Base-by-base conservation (phyloP, 2,888 invertebrate species). In the Cheilosia variabilis region DNA sequence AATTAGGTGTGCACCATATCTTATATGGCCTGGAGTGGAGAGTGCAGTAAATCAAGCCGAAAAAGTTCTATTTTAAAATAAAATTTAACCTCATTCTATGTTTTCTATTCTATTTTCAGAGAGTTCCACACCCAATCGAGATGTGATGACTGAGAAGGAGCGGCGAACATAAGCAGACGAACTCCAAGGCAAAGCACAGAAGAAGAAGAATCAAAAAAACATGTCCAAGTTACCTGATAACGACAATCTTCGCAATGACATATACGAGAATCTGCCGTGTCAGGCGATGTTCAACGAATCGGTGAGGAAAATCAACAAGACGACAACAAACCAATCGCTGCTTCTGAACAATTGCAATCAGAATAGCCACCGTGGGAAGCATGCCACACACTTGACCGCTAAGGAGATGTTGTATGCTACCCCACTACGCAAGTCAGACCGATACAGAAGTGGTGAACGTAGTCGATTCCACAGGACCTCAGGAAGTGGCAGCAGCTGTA, bases 251-350 rank as follows among this genome's bases (percentile, higher is more conserved):
- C 91, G 92, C 87, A 92, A 92, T 89, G 92, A 92, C 89, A 92
- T 92, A 88, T 92, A 92, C 87, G 92, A 92, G 88, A 92, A 92
- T 88, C 88, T 92, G 87, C 92, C 92, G 9, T 92, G 92, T 80
- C 92, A 92, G 89, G 92, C 92, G 79, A 92, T 92, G 92, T 92
- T 90, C 87, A 92, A 92, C 88, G 92, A 92, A 86, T 92, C 92
- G 27, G 92, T 92, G 66, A 90, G 92, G 57, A 92, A 92, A 87
- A 92, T 92, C 77, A 92, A 92, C 87, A 91, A 91, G 34, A 63
- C 89, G 88, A 75, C 77, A 80, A 82, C 88, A 62, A 89, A 88
- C 52, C 89, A 90, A 53, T 88, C 88, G 60, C 78, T 89, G n/a
- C 73, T 90, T 9, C 71, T 90, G 55, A 91, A 91, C 69, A 89